These are phyloP conservation scores for Saguinus imperator DNA, from an alignment of 2,113 vertebrate genomes.

Conservation along the genomic window DNA sequence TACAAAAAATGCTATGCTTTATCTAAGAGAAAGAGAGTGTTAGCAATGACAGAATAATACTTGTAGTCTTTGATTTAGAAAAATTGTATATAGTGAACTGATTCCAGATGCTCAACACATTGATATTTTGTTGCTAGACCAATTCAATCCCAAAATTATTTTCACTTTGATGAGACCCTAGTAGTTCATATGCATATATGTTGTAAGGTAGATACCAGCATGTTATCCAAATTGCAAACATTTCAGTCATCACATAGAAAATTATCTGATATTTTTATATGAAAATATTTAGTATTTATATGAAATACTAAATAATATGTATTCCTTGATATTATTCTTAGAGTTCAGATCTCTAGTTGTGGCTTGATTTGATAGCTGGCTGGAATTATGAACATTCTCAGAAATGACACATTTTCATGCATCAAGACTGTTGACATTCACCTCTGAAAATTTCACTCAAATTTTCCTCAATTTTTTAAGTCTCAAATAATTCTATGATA, in stretches of 20 bases:
- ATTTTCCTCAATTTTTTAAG: not conserved
- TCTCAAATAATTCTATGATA: not conserved
- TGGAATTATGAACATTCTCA: not conserved
- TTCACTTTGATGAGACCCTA: not conserved
- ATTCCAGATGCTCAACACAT: not conserved
- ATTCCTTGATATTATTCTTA: not conserved
- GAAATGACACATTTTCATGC: not conserved
- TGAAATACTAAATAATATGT: no score
- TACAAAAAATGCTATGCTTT: not conserved
- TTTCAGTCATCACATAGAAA: not conserved
- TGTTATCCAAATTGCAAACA: not conserved
- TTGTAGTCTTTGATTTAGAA: not conserved
- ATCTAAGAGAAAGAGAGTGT: not conserved
- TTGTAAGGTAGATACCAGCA: not conserved
- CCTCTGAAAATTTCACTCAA: not conserved
- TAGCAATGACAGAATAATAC: not conserved
- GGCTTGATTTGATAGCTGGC: not conserved
- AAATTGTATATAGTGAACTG: not conserved
- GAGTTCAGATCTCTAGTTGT: not conserved
- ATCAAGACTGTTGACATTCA: not conserved
- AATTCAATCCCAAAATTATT: not conserved
- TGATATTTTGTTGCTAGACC: not conserved
- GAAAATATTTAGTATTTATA: no score
- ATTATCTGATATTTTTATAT: not conserved
- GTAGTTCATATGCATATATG: not conserved